Evolutionary conservation across 2,888 invertebrate species (phyloP).

Genomic region (Melanotus villosus): DNA sequence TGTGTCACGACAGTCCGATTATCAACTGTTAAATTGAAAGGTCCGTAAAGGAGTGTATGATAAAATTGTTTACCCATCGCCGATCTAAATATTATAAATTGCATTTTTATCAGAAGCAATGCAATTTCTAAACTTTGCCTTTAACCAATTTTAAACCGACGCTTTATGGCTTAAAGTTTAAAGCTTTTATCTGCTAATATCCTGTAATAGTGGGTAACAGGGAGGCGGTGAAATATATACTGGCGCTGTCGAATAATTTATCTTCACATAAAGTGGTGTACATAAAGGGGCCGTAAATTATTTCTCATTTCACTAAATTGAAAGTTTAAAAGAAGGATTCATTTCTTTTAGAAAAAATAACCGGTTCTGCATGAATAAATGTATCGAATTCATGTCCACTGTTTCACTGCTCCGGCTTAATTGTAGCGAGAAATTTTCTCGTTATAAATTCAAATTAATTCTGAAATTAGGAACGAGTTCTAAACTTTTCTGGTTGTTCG

Average conservation of each 20-base stretch:
- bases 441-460: slow-evolving; percentile 39
- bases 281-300: neutral
- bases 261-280: slow-evolving; percentile 3
- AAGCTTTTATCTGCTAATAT: slow-evolving; percentile 5
- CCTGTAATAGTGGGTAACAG: neutral
- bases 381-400: neutral
- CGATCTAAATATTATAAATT: neutral
- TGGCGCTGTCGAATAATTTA: slow-evolving; percentile 2
- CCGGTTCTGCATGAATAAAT: neutral
- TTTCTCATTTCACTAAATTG: neutral
- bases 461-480: slow-evolving; percentile 12
- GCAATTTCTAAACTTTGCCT: neutral
- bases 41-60: too few relatives aligned
- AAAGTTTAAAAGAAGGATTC: neutral
- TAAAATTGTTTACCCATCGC: too few relatives aligned
- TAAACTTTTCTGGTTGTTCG: slow-evolving; percentile 10
- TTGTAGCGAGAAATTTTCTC: slow-evolving; percentile 25
- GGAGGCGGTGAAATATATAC: neutral
- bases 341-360: neutral
- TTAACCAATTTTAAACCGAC: neutral
- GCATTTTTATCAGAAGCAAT: neutral
- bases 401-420: slow-evolving; percentile 11
- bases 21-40: neutral
- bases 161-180: neutral
- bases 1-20: too few relatives aligned